These are phyloP conservation scores for Torymus tubicola DNA, from an alignment of 2,888 invertebrate genomes.

Conservation along the genomic window DNA sequence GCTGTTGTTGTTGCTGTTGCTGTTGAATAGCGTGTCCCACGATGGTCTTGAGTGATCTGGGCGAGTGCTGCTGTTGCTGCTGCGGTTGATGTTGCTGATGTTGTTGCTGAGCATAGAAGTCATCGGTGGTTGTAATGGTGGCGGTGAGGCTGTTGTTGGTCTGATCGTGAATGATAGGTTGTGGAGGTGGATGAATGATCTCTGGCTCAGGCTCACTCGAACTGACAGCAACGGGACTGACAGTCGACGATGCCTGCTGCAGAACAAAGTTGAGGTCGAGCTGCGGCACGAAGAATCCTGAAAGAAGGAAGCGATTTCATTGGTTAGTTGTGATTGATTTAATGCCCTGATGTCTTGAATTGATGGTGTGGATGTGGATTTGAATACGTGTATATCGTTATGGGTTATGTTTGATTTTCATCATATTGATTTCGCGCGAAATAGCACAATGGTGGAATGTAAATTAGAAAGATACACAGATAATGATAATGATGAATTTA, in stretches of 20 bases:
- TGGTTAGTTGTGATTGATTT: conserved; percentile 25
- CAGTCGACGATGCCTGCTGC: conserved; percentile 50
- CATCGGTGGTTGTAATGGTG: neutral
- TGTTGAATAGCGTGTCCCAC: neutral
- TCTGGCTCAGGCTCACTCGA: neutral
- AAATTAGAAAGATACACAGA: too few relatives aligned
- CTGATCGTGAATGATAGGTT: neutral
- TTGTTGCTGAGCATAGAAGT: conserved; percentile 12
- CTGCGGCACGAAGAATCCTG: conserved; percentile 67
- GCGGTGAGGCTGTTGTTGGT: neutral
- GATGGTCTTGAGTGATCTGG: too few relatives aligned
- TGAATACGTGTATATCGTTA: too few relatives aligned
- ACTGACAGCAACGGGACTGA: conserved; percentile 1
- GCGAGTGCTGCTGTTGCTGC: neutral
- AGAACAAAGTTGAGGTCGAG: conserved; percentile 66
- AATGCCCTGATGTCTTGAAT: neutral
- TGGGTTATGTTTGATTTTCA: conserved; percentile 2
- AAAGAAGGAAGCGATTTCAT: conserved; percentile 56
- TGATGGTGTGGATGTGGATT: conserved; percentile 7
- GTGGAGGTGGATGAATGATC: neutral
- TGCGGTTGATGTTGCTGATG: neutral
- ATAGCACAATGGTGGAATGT: neutral
- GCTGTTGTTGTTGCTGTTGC: conserved; percentile 14
- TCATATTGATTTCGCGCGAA: neutral
- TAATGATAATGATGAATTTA: too few relatives aligned